Base-by-base conservation (phyloP, 2,888 invertebrate genomes). In the Melinaea menophilus region DNA sequence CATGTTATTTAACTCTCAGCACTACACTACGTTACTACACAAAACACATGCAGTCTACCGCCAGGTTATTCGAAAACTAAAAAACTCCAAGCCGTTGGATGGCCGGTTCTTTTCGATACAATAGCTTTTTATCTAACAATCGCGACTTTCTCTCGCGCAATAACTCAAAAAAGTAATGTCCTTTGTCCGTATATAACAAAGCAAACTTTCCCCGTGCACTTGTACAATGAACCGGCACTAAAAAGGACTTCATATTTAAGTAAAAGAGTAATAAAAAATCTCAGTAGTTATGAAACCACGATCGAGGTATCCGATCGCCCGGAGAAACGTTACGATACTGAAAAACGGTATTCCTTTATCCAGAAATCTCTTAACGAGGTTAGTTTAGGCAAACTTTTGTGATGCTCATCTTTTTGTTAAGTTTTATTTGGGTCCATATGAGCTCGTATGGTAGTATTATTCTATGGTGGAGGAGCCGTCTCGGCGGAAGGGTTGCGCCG, bases 371-470 rank as follows among this genome's bases (percentile, higher is more conserved):
- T 84, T 89, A 90, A 90, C 88, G 88, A 90, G 86, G 86, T 89
- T 88, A 90, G 90, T 86, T 88, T 90, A 90, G 88, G 87, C 90
- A 88, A 90, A 90, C 88, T 88, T 88, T 89, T 88, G 89, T 90
- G 85, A 88, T 85, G 86, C 65, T 86, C 82, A 79, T 87, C 86
- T 85, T 80, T 87, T 86, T 85, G 82, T 86, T 83, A 79, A 72
- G 71, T 85, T 86, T 88, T 87, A 84, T 87, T 85, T 78, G 83
- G 84, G 81, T 78, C 84, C 84, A 78, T 87, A 88, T 88, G 88
- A 85, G 84, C 80, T 74, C 77, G 77, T 84, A 85, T 86, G 83
- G 81, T 84, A 83, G 7, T 85, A 82, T 83, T 82, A 82, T 83
- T 84, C 84, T 82, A 83, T 79, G 72, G 75, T 74, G 72, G 73